Evolutionary conservation across 2,113 vertebrate species (phyloP).

Genomic region (Trochalopteron elliotii): DNA sequence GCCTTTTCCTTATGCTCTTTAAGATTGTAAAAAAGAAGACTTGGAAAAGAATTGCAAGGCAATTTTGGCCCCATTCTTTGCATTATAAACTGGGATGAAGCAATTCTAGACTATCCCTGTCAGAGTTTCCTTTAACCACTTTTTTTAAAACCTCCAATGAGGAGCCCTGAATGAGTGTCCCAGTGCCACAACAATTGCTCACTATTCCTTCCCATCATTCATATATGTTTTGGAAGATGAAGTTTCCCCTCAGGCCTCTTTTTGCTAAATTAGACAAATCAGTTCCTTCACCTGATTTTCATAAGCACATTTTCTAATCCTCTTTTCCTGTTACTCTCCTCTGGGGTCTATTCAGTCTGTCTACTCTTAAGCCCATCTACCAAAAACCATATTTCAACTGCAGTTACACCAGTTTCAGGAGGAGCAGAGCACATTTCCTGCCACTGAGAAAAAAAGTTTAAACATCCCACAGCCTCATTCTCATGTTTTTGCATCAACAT

Average conservation of each 20-base stretch:
- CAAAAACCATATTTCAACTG: neutral
- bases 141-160: neutral
- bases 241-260: slow-evolving; percentile 10
- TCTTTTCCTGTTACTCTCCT: slow-evolving; percentile 26
- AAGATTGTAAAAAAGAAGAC: neutral
- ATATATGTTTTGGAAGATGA: neutral
- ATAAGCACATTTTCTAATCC: neutral
- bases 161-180: neutral
- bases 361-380: neutral
- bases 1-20: neutral
- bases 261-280: slow-evolving; percentile 34
- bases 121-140: neutral
- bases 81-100: neutral
- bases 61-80: neutral
- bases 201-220: neutral
- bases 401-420: neutral
- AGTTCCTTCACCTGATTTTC: slow-evolving; percentile 31
- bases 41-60: neutral
- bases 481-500: neutral
- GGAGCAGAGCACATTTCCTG: neutral
- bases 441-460: neutral
- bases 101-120: neutral
- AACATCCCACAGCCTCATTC: neutral
- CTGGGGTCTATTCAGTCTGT: neutral
- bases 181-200: neutral